Percentiles rank a stretch among this genome's conserved stretches.
These are phyloP conservation scores for Actenoides hombroni DNA, from an alignment of 2,113 vertebrate species.

Conservation along the genomic window DNA sequence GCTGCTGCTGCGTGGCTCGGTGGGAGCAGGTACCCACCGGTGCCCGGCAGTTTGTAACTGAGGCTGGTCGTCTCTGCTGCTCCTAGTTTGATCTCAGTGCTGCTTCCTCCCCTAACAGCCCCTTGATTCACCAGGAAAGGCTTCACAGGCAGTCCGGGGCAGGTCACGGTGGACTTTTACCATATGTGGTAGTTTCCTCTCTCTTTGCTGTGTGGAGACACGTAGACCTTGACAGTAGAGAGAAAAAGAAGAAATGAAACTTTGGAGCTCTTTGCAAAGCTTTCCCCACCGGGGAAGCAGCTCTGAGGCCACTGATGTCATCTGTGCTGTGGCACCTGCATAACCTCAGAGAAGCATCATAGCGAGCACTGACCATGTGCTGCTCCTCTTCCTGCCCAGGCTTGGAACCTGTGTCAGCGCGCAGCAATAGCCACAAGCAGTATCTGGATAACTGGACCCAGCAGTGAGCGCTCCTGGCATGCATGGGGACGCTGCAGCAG, in stretches of 20 bases:
- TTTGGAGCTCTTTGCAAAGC: neutral
- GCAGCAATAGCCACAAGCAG: neutral
- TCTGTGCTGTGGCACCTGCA: neutral
- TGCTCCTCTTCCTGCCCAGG: constrained; percentile 9
- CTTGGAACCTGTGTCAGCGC: neutral
- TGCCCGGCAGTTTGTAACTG: neutral
- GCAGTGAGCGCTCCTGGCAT: neutral
- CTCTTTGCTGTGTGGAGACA: neutral
- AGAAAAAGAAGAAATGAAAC: neutral
- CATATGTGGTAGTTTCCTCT: neutral
- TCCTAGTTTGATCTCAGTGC: rapidly evolving
- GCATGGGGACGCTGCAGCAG: neutral
- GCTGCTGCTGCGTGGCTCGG: neutral
- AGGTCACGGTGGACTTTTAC: neutral
- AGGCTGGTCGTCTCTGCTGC: neutral
- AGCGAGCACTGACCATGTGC: neutral
- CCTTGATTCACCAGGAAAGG: neutral
- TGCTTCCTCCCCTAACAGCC: neutral
- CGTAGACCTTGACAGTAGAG: neutral
- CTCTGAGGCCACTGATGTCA: neutral
- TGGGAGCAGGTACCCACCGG: neutral
- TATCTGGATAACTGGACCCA: neutral
- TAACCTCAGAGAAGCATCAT: neutral
- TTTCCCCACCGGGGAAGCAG: neutral
- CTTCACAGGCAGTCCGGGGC: neutral